Percentiles rank a stretch among this genome's conserved stretches.
Conservation (phyloP, 2,113 vertebrate genomes). For the Boleophthalmus pectinirostris region DNA sequence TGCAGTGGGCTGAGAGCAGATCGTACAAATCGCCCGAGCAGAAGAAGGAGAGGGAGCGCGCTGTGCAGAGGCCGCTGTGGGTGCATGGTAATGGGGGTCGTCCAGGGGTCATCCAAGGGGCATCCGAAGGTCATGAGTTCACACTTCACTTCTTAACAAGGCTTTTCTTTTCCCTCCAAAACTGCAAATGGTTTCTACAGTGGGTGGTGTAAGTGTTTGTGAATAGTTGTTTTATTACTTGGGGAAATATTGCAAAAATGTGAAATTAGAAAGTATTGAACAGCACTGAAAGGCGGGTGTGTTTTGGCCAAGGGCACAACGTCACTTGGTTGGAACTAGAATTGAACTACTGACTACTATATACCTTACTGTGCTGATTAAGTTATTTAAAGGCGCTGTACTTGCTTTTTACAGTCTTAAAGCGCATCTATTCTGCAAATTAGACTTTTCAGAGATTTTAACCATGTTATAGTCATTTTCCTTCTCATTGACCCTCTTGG, state of each 20-base stretch:
- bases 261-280: no score
- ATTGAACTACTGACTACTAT: not conserved
- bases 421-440: not conserved
- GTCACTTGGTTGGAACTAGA: not conserved
- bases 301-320: not conserved
- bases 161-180: conserved; percentile 22
- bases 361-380: no score
- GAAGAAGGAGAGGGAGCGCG: conserved; percentile 8
- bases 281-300: not conserved
- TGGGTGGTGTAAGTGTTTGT: not conserved
- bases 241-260: no score
- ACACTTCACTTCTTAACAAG: conserved; percentile 16
- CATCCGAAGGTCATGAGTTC: conserved; percentile 34
- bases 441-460: not conserved
- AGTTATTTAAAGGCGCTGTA: no score
- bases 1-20: conserved; percentile 39
- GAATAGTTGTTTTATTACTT: not conserved
- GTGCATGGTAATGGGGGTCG: conserved; percentile 32
- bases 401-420: no score
- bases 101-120: conserved; percentile 31
- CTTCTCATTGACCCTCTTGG: no score
- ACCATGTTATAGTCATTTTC: no score
- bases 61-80: conserved; percentile 46
- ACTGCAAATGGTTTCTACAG: not conserved
- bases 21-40: conserved; percentile 49